Percentiles rank a stretch among this genome's conserved stretches.
These are phyloP conservation scores for Himalopsyche phryganea DNA, from an alignment of 1,140 invertebrate genomes.

Conservation along the genomic window DNA sequence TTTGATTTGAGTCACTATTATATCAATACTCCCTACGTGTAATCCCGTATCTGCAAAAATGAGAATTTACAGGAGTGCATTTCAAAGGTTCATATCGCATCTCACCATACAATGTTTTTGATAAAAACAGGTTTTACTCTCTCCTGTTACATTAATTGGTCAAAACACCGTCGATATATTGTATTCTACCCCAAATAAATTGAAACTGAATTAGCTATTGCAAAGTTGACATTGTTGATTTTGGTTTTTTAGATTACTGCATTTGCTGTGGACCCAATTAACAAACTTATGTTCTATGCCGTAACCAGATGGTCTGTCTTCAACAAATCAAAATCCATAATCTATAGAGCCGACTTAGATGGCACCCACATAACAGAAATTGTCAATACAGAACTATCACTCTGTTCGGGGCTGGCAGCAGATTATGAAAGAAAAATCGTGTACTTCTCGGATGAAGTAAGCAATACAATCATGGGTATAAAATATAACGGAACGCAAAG, in stretches of 20 bases:
- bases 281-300: slow-evolving; percentile 58
- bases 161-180: too few relatives aligned
- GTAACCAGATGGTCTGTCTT: slow-evolving; percentile 39
- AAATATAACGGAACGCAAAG: slow-evolving; percentile 60
- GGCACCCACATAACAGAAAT: slow-evolving; percentile 51
- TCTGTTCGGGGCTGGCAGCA: slow-evolving; percentile 63
- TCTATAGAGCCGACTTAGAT: slow-evolving; percentile 63
- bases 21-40: too few relatives aligned
- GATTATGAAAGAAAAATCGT: slow-evolving; percentile 63
- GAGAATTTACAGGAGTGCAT: too few relatives aligned
- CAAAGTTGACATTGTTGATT: too few relatives aligned
- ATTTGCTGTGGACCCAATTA: slow-evolving; percentile 52
- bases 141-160: too few relatives aligned
- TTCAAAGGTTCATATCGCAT: too few relatives aligned
- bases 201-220: too few relatives aligned
- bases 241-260: slow-evolving; percentile 47
- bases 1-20: too few relatives aligned
- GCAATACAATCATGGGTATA: slow-evolving; percentile 59
- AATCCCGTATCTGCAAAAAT: too few relatives aligned
- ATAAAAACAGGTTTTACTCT: too few relatives aligned
- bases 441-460: slow-evolving; percentile 66
- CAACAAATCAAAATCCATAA: slow-evolving; percentile 45
- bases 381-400: slow-evolving; percentile 42
- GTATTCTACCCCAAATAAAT: too few relatives aligned
- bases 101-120: too few relatives aligned